Conservation (phyloP, 2,113 vertebrate genomes). For the Tetrao urogallus region DNA sequence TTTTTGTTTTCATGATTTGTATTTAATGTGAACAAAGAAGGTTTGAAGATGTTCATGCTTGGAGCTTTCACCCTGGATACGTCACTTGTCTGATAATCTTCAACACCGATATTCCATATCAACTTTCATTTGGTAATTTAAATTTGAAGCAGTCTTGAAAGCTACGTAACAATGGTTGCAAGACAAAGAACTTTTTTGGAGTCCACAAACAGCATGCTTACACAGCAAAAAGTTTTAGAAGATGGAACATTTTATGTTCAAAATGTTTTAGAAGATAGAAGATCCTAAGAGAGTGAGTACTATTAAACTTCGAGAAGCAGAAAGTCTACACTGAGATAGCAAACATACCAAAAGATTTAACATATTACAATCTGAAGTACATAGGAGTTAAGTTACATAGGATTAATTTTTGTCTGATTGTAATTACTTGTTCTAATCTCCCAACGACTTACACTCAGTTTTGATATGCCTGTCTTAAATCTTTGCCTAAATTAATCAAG, state of each 20-base stretch:
- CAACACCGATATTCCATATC: background rate
- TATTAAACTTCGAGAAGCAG: background rate
- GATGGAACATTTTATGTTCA: background rate
- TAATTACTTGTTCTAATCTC: background rate
- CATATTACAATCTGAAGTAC: background rate
- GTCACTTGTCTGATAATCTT: background rate
- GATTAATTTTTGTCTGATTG: background rate
- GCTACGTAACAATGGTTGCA: background rate
- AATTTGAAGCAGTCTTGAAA: background rate
- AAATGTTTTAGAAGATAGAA: background rate
- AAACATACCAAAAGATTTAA: background rate
- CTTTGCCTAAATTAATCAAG: background rate
- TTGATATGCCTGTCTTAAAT: background rate
- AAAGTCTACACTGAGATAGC: background rate
- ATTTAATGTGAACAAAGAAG: background rate
- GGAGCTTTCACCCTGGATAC: background rate
- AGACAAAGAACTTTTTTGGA: background rate
- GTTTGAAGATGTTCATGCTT: background rate
- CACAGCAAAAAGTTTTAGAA: background rate
- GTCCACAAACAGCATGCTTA: no score
- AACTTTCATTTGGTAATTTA: background rate
- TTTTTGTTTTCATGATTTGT: no score
- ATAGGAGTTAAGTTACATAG: background rate
- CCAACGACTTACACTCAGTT: background rate
- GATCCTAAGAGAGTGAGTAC: background rate